A percentile compares a stretch with the other conserved stretches of the same genome.
These are phyloP conservation scores for Hycleus phaleratus DNA, from an alignment of 1,140 invertebrate genomes.

Conservation along the genomic window DNA sequence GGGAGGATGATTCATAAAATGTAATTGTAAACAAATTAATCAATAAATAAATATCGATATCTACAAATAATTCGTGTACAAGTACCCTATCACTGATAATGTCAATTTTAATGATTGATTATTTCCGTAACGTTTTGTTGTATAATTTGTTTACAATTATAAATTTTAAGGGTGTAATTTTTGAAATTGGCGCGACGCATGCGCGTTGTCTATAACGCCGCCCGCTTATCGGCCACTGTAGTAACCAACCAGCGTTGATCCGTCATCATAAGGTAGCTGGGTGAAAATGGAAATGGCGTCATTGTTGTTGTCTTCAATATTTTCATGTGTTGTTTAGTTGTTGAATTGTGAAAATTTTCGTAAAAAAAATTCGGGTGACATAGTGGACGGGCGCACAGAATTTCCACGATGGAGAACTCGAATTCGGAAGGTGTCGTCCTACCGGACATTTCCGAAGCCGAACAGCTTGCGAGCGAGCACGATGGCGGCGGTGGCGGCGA, in stretches of 20 bases:
- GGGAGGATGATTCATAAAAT: not conserved
- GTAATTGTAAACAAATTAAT: too few species aligned
- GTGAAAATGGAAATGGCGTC: not conserved
- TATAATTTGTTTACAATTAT: too few species aligned
- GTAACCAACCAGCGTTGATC: slow-evolving; percentile 10
- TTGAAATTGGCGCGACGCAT: slow-evolving; percentile 28
- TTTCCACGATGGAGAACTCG: slow-evolving; percentile 44
- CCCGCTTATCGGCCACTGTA: slow-evolving; percentile 13
- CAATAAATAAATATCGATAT: too few species aligned
- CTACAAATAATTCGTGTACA: too few species aligned
- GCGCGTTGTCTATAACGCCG: slow-evolving; percentile 11
- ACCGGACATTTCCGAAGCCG: slow-evolving; percentile 60
- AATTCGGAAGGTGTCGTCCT: slow-evolving; percentile 58
- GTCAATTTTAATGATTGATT: too few species aligned
- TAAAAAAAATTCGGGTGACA: not conserved
- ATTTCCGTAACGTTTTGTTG: too few species aligned
- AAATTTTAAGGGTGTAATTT: not conserved
- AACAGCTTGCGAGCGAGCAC: slow-evolving; percentile 51
- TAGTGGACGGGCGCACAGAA: slow-evolving; percentile 2
- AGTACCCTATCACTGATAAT: too few species aligned
- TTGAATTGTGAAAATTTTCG: slow-evolving; percentile 1
- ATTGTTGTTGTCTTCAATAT: not conserved
- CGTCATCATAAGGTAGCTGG: slow-evolving; percentile 7
- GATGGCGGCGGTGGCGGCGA: slow-evolving; percentile 45
- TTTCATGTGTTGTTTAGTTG: not conserved